These are phyloP conservation scores for Epinephelus moara DNA, from an alignment of 2,113 vertebrate genomes.

Conservation along the genomic window DNA sequence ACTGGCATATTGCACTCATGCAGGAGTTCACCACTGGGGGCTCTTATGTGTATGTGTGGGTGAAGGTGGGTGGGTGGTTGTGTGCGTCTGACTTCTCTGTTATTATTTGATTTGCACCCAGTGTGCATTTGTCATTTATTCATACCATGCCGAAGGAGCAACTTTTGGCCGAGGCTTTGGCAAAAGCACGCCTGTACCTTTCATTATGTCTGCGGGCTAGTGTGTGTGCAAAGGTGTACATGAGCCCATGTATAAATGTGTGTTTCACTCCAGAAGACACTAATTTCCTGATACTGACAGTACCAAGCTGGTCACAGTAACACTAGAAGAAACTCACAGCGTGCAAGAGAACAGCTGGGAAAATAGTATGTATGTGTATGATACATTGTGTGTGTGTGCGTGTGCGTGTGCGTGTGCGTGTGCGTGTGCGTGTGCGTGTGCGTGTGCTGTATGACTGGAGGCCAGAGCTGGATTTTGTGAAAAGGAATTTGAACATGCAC, in stretches of 20 bases:
- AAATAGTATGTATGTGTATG: constrained; percentile 1
- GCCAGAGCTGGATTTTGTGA: constrained; percentile 48
- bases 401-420: constrained; percentile 4
- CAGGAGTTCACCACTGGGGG: constrained; percentile 59
- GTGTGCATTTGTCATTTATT: constrained; percentile 75
- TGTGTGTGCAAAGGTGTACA: background rate
- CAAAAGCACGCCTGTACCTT: constrained; percentile 65
- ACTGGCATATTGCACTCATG: constrained; percentile 76
- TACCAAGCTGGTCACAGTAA: constrained; percentile 55
- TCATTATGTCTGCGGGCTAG: constrained; percentile 54
- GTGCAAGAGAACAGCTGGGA: constrained; percentile 50
- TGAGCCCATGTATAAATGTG: background rate
- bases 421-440: background rate
- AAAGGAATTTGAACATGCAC: constrained; percentile 55
- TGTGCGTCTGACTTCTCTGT: constrained; percentile 68
- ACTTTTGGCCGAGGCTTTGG: constrained; percentile 70
- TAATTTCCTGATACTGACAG: constrained; percentile 54
- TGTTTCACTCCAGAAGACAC: constrained; percentile 45
- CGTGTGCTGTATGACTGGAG: constrained; percentile 49
- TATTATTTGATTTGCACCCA: constrained; percentile 82
- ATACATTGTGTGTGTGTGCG: background rate
- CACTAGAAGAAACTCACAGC: constrained; percentile 61
- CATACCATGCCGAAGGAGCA: constrained; percentile 74
- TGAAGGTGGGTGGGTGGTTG: constrained; percentile 30
- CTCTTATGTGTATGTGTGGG: constrained; percentile 31